These are phyloP conservation scores for Phyllotreta cruciferae DNA, from an alignment of 2,888 invertebrate genomes.

Conservation along the genomic window DNA sequence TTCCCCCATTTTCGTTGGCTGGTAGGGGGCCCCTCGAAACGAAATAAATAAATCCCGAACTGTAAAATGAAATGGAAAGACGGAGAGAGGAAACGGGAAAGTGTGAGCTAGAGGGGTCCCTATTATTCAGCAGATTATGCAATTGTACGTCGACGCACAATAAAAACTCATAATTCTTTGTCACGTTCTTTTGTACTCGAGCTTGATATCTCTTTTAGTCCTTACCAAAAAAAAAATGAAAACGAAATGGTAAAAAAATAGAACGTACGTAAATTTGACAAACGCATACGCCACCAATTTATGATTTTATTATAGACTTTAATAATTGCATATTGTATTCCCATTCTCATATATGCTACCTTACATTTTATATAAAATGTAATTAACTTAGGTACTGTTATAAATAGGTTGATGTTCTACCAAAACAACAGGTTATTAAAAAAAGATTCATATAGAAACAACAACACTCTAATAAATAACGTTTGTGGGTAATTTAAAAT, in stretches of 20 bases:
- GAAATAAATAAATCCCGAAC: conserved; percentile 57
- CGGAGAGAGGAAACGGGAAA: too few relatives aligned
- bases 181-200: conserved; percentile 52
- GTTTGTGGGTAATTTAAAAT: too few relatives aligned
- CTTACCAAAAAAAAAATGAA: conserved; percentile 46
- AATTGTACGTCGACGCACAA: conserved; percentile 59
- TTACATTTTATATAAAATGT: too few relatives aligned
- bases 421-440: too few relatives aligned
- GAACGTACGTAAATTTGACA: conserved; percentile 15
- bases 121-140: conserved; percentile 58
- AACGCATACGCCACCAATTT: too few relatives aligned
- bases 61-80: conserved; percentile 52
- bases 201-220: conserved; percentile 56
- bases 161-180: conserved; percentile 57
- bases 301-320: too few relatives aligned
- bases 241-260: conserved; percentile 37
- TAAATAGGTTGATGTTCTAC: too few relatives aligned
- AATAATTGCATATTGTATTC: too few relatives aligned
- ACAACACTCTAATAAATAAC: too few relatives aligned
- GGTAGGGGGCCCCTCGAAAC: conserved; percentile 41
- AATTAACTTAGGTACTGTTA: too few relatives aligned
- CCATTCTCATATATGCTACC: too few relatives aligned
- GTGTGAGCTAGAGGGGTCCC: conserved; percentile 47
- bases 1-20: conserved; percentile 42
- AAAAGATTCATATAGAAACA: too few relatives aligned